phyloP scores from a whole-genome alignment of 2,888 invertebrate genomes.

The Andrena camellia region DNA sequence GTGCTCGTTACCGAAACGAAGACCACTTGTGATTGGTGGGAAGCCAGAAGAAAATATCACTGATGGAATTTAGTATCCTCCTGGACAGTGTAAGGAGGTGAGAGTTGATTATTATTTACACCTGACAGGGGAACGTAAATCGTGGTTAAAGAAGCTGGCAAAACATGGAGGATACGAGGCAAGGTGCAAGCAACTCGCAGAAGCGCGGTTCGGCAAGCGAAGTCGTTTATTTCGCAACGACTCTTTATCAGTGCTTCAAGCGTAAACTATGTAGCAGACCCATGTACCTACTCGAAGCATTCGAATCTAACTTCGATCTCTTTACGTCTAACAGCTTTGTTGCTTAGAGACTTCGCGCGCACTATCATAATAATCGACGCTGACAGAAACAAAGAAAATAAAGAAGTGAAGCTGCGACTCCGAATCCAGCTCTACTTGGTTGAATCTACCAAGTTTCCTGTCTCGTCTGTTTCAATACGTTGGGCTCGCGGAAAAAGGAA shows the following conservation, averaged over 20 bases:
- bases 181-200: slow-evolving; percentile 27
- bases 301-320: no score
- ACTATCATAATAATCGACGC: background rate
- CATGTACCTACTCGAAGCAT: no score
- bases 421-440: background rate
- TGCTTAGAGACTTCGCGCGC: background rate
- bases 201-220: slow-evolving; percentile 25
- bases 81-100: slow-evolving; percentile 34
- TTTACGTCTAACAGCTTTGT: background rate
- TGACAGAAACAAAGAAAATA: background rate
- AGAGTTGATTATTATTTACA: slow-evolving; percentile 77
- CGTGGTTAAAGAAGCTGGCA: slow-evolving; percentile 55
- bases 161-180: slow-evolving; percentile 40
- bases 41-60: slow-evolving; percentile 52
- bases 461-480: background rate
- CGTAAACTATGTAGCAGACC: background rate
- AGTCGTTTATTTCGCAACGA: background rate
- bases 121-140: slow-evolving; percentile 74
- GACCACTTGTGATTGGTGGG: slow-evolving; percentile 58
- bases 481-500: background rate
- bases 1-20: slow-evolving; percentile 73
- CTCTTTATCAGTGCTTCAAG: background rate
- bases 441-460: background rate
- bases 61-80: slow-evolving; percentile 58
- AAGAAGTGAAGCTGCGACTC: background rate